Evolutionary conservation across 2,113 vertebrate species (phyloP), one percentile per base, ranked within the genome.

Genomic region (Neodontobutis hainanensis): DNA sequence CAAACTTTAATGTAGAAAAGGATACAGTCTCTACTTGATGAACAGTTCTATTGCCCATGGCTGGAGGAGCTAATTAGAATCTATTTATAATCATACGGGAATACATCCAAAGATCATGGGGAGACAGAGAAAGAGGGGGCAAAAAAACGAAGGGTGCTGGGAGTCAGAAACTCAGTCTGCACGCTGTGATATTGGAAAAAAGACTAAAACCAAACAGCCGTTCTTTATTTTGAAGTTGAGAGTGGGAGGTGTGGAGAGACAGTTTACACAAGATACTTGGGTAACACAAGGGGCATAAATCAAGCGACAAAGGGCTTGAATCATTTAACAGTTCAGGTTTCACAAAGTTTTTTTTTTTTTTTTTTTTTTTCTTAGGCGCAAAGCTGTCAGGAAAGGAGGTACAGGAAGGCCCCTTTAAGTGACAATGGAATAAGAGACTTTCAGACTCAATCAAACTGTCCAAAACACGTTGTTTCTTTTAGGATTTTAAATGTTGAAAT

Each of bases 81-180:
- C 86, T 92, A 90, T 92, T 91, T 88, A 91, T 92, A 91, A 85
- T 87, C 76, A 86, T 47, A 72, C 49, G 81, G 82, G 85, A 85
- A 84, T 83, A 77, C 86, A 86, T 86, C 86, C 81, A 85, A 85
- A 73, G 75, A 76, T 79, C 60, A 50, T 48, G 55, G 57, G 67
- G 50, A 65, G 51, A 69, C 36, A 57, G 27, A 61, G 62, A 73
- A 52, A 57, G n/a, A 63, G 40, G 71, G 44, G 58, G 12, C 52
- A 61, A 69, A 74, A 43, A 27, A 27, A 27, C 19, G 48, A 35
- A 15, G 48, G 42, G 27, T 40, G 10, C 27, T 4, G 61, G 38
- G 19, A 60, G 58, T 56, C 42, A 70, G 58, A 48, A 82, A 80
- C 66, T 70, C 60, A 47, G 52, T 70, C 47, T 55, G 45, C 60